A percentile compares a stretch with the other conserved stretches of the same genome.
Conservation (phyloP, 1,140 invertebrate genomes). For the Apis florea region DNA sequence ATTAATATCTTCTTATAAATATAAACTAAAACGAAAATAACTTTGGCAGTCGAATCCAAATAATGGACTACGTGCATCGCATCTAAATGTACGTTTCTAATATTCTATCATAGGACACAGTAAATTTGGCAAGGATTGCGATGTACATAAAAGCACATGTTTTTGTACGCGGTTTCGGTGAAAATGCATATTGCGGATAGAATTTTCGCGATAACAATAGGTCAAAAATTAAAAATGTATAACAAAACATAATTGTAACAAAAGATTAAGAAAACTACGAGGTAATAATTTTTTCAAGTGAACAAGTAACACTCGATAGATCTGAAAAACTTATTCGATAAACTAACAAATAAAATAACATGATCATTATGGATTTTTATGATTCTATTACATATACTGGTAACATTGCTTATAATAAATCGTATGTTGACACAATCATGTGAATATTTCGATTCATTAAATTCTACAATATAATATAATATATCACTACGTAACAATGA, state of each 20-base stretch:
- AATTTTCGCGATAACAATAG: background rate
- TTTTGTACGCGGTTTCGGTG: background rate
- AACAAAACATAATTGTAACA: background rate
- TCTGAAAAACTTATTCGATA: constrained; percentile 2
- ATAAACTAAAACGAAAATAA: constrained; percentile 49
- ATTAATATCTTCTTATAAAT: constrained; percentile 47
- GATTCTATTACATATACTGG: constrained; percentile 44
- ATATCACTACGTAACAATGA: constrained; percentile 38
- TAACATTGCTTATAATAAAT: constrained; percentile 48
- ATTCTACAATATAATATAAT: constrained; percentile 31
- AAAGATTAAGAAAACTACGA: constrained; percentile 35
- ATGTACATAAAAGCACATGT: constrained; percentile 1
- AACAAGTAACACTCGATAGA: background rate
- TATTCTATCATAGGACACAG: constrained; percentile 33
- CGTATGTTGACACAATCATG: constrained; percentile 40
- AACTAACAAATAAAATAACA: constrained; percentile 41
- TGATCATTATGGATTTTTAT: constrained; percentile 14
- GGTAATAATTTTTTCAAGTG: constrained; percentile 39
- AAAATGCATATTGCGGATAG: constrained; percentile 10
- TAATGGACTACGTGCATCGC: constrained; percentile 24
- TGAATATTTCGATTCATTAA: constrained; percentile 19
- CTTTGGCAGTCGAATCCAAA: constrained; percentile 61
- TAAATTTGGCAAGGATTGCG: constrained; percentile 39
- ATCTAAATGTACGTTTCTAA: constrained; percentile 1
- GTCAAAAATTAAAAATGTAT: background rate